phyloP scores from a whole-genome alignment of 2,113 vertebrate species.

The cattle (Bos taurus) region DNA sequence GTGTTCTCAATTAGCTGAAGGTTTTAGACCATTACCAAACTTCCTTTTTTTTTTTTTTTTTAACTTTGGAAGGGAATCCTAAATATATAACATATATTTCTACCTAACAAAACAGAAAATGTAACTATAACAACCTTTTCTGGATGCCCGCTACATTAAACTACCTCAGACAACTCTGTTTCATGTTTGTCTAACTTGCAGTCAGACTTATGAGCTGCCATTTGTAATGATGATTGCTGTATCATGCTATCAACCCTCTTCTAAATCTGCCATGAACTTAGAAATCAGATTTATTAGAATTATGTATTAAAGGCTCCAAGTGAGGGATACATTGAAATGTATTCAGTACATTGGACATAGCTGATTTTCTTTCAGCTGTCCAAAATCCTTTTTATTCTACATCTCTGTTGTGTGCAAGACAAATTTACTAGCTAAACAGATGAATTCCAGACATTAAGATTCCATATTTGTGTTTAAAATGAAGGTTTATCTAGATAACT shows the following conservation, averaged over 20 bases:
- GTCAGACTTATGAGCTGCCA: background rate
- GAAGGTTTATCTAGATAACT: background rate
- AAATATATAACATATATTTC: background rate
- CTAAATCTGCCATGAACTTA: background rate
- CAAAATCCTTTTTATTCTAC: background rate
- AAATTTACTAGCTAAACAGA: background rate
- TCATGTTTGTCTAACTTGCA: background rate
- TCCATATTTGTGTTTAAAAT: background rate
- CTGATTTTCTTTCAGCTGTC: background rate
- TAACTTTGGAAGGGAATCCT: background rate
- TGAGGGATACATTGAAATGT: background rate
- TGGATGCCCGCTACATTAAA: background rate
- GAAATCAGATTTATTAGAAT: background rate
- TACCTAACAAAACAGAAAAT: background rate
- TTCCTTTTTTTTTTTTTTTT: background rate
- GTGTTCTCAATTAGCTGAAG: background rate
- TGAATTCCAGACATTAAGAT: background rate
- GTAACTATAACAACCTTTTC: background rate
- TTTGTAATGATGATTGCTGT: background rate
- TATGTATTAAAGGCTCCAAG: background rate
- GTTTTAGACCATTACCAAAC: background rate
- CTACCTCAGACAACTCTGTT: background rate
- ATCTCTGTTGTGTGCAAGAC: background rate
- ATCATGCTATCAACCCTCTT: background rate
- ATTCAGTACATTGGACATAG: background rate